A percentile compares a stretch with the other conserved stretches of the same genome.
These are phyloP conservation scores for Aurelia aurita DNA, from an alignment of 30 jellyfish, hydroid and myxozoan genomes.

Conservation along the genomic window DNA sequence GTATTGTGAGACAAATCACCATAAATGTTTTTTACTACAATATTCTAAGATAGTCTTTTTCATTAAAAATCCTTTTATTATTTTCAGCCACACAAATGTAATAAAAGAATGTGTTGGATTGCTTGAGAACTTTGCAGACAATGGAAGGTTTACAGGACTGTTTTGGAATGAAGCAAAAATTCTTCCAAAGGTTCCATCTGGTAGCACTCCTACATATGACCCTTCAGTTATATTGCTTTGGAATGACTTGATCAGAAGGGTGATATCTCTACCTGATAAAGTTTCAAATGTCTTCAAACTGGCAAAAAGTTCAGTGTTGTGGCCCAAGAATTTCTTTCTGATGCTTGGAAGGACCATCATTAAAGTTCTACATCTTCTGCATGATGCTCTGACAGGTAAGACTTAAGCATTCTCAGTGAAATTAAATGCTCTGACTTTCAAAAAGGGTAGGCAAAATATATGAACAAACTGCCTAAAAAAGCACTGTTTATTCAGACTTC, in stretches of 20 bases:
- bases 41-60: no score
- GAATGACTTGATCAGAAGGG: slow-evolving; percentile 61
- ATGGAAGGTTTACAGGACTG: slow-evolving; percentile 23
- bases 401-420: background rate
- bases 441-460: no score
- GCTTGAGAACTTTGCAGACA: slow-evolving; percentile 15
- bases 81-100: slow-evolving; percentile 42
- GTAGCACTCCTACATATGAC: background rate
- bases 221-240: slow-evolving; percentile 50
- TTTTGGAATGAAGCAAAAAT: slow-evolving; percentile 61
- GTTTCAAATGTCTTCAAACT: slow-evolving; percentile 64
- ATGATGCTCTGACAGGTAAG: slow-evolving; percentile 47
- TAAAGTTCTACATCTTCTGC: slow-evolving; percentile 26
- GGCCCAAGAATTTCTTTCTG: slow-evolving; percentile 44
- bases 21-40: no score
- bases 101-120: slow-evolving; percentile 32
- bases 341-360: slow-evolving; percentile 43
- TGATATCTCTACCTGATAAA: slow-evolving; percentile 67
- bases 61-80: no score
- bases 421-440: no score
- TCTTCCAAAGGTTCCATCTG: slow-evolving; percentile 25
- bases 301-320: slow-evolving; percentile 18
- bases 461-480: no score
- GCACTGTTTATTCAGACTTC: no score
- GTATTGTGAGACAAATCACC: no score